Base-by-base conservation (phyloP, 2,797 vertebrate genomes). In the Intellagama lesueurii region DNA sequence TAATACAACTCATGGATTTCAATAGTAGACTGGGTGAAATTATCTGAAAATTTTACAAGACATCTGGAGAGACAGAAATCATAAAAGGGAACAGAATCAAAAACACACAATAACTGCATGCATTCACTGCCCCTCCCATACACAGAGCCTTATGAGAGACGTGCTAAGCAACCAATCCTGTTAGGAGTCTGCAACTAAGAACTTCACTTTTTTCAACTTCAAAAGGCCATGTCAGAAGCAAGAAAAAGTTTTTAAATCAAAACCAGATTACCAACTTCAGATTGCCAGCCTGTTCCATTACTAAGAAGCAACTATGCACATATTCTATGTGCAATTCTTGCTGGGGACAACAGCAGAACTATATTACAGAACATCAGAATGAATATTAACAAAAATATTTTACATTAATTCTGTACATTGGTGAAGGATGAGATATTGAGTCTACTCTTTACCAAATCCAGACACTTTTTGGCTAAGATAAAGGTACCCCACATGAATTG, bases 121-220 rank as follows among this genome's bases (percentile, higher is more conserved):
- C 70, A 32, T 28, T 5, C 40, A 28, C 28, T 64, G 52, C 40
- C 35, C 17, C 7, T 19, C 19, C 6, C 26, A 76, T 4, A 30
- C 14, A 16, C 81, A 47, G 8, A 88, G 56, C 83, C 78, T 85
- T 81, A 76, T 0, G 75, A 56, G 79, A 76, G 78, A 89, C 87
- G 32, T 40, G 26, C 14, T 60, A 60, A 40, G n/a, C 77, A 47
- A 83, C 64, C 85, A 92, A 89, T 92, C 91, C 87, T 87, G 91
- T 85, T 70, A 87, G 90, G 66, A 95, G 84, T 83, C 89, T 90
- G 86, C 81, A 91, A 90, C 68, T 85, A 88, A 66, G 84, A 49
- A 86, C 92, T 19, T 93, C 86, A 94, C 94, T 94, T 91, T 81
- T 94, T 94, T 95, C 85, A 86, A 94, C 91, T 95, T 96, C 95